These are phyloP conservation scores for Tineola bisselliella DNA, from an alignment of 2,888 invertebrate species.

Conservation along the genomic window DNA sequence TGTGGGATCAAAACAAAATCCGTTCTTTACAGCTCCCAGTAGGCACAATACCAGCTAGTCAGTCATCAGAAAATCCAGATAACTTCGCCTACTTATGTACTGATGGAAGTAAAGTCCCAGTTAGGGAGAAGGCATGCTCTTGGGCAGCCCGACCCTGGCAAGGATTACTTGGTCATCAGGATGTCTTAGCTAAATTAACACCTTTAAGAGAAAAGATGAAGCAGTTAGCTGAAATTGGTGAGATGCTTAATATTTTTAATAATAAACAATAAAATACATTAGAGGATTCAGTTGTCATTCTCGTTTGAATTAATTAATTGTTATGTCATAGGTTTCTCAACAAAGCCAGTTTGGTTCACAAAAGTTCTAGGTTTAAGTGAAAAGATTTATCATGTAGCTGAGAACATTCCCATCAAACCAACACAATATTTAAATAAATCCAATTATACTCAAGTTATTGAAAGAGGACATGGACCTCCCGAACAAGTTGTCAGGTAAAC, in stretches of 20 bases:
- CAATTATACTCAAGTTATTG: constrained; percentile 76
- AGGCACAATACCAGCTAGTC: constrained; percentile 64
- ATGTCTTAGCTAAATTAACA: constrained; percentile 59
- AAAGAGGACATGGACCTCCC: constrained; percentile 76
- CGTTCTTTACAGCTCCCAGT: constrained; percentile 64
- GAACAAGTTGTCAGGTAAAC: constrained; percentile 70
- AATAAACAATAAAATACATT: no score
- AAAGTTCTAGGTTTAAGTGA: constrained; percentile 66
- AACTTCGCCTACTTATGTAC: constrained; percentile 82
- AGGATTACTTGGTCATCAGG: constrained; percentile 76
- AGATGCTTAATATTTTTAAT: no score
- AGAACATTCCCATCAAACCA: constrained; percentile 71
- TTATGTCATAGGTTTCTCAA: constrained; percentile 30
- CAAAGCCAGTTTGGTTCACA: constrained; percentile 45
- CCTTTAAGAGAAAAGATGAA: constrained; percentile 66
- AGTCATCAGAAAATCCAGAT: constrained; percentile 70
- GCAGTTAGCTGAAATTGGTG: constrained; percentile 59
- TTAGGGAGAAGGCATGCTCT: constrained; percentile 73
- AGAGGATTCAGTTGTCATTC: no score
- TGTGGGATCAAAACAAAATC: not conserved
- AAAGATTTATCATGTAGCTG: constrained; percentile 71
- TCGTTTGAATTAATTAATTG: not conserved
- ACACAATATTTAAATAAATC: constrained; percentile 70
- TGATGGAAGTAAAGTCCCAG: constrained; percentile 76
- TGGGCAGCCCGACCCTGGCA: constrained; percentile 92